Evolutionary conservation across 2,888 invertebrate genomes (phyloP), one percentile per base, ranked within the genome.

Genomic region (Girardia tigrina): DNA sequence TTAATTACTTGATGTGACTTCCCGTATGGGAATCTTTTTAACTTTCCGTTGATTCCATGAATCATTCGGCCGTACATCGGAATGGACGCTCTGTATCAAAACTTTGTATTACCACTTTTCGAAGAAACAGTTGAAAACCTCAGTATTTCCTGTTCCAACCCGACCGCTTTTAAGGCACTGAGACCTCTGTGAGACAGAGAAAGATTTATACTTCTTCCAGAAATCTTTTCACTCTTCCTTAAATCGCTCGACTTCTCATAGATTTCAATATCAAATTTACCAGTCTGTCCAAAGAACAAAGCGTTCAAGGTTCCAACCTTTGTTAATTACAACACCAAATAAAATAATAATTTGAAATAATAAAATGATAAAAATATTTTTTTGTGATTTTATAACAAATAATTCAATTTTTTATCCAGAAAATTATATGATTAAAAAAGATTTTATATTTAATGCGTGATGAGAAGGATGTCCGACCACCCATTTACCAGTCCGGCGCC

Each of bases 241-340:
- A 92, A 90, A 85, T 94, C 94, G 92, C 89, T 88, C 78, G 93
- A 88, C 82, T 89, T 90, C 85, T 95, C 94, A 82, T 90, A 94
- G 0, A 95, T 83, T 75, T 89, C 88, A 4, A 95, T 91, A 27
- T 88, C 86, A 84, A 90, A 90, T 56, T 56, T 56, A 0, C 92
- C 92, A 79, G 90, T 87, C 83, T 89, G 89, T 0, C 91, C 92
- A 80, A 95, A 87, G 82, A 90, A 90, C 81, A 91, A 88, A 0
- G 93, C 91, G 81, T 90, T 89, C 78, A 95, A 83, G 0, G 92
- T 89, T 0, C 95, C 95, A 8, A 94, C 94, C 92, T 91, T 82
- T n/a, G n/a, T n/a, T n/a, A n/a, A n/a, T n/a, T n/a, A n/a, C n/a
- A n/a, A n/a, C n/a, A n/a, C n/a, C n/a, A n/a, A 36, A 36, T 36